phyloP scores from a whole-genome alignment of 2,888 invertebrate species.

The Eupithecia subumbrata region DNA sequence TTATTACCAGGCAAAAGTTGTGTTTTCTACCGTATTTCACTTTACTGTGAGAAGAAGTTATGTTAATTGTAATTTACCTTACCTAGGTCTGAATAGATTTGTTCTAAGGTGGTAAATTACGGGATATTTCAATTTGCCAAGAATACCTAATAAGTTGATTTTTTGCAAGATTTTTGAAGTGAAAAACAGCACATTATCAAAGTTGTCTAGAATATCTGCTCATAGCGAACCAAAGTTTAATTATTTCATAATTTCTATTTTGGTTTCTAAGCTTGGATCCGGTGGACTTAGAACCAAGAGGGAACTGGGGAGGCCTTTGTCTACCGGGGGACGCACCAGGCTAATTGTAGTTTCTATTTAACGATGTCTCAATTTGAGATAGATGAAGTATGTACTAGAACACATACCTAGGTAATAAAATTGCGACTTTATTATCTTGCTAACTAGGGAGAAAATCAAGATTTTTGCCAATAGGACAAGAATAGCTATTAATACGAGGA shows the following conservation, averaged over 20 bases:
- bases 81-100: not conserved
- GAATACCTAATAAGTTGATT: not conserved
- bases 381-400: not conserved
- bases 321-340: no score
- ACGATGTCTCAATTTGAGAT: not conserved
- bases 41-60: not conserved
- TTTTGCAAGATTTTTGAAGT: not conserved
- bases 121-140: not conserved
- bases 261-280: no score
- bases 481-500: constrained; percentile 16
- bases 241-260: not conserved
- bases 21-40: constrained; percentile 1
- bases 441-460: not conserved
- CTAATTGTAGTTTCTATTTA: not conserved
- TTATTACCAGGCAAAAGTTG: not conserved
- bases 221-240: not conserved
- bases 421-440: not conserved
- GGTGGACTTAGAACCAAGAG: no score
- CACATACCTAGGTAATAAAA: not conserved
- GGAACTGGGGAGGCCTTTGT: no score
- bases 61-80: not conserved
- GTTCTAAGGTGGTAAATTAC: not conserved
- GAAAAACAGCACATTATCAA: not conserved
- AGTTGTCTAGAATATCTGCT: not conserved
- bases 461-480: not conserved